Base-by-base conservation (phyloP, 92 coral and sea anemone species). In the Metridium senile region DNA sequence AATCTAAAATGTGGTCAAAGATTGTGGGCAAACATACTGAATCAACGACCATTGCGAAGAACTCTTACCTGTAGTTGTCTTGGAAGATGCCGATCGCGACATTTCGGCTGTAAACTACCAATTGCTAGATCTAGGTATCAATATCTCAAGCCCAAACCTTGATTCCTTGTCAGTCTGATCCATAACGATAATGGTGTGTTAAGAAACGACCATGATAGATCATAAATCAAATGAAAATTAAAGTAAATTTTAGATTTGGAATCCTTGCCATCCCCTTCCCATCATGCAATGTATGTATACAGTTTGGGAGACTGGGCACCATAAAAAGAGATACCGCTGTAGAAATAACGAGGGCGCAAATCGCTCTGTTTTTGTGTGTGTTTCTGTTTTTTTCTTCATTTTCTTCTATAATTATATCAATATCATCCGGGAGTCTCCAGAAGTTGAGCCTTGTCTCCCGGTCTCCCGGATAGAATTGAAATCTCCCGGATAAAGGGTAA, bases 251-350 rank as follows among this genome's bases (percentile, higher is more conserved):
- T 22, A 2, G 33, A 23, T 61, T 61, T 61, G 66, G 66, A 61
- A 61, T 13, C 66, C 30, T 18, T 61, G 32, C 22, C 28, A 61
- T 61, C 66, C 7, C n/a, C 66, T 61, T 2, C 66, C 66, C 66
- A 26, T 23, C 30, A 61, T 61, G 66, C 66, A 61, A 3, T 54
- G 59, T 16, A 45, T 7, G 16, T 61, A 2, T 23, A 61, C 2
- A 61, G 33, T 54, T n/a, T n/a, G n/a, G 61, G 26, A 54, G 66
- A 61, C 33, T 61, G 66, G 66, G 30, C 13, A 54, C 61, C 13
- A 39, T 20, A 54, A 54, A 13, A 21, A 4, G 59, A 54, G 3
- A 54, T 20, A 54, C 59, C 59, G 59, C 59, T 54, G 23, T 4
- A 39, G 8, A 4, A 13, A 39, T 39, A n/a, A n/a, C n/a, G n/a